Base-by-base conservation (phyloP, 2,888 invertebrate genomes). In the Shargacucullia verbasci region DNA sequence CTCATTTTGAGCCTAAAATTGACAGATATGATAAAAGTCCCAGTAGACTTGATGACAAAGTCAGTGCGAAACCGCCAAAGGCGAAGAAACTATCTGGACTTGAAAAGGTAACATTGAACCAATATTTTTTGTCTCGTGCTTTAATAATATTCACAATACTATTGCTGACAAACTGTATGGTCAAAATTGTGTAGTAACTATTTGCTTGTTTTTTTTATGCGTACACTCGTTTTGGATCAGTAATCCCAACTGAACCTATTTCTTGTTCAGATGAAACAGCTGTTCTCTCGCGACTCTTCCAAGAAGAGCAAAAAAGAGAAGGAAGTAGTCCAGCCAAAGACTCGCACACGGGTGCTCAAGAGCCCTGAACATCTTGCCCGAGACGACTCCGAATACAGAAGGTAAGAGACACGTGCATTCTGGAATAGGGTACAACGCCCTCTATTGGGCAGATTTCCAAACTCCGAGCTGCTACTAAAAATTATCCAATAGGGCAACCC, bases 31-130 rank as follows among this genome's bases (percentile, higher is more conserved):
- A 95, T 15, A 94, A 94, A 77, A 94, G 92, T 82, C 89, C 92
- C 43, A 87, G 88, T 56, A 83, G 92, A 79, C 90, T 90, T 76
- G 94, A 92, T 70, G 94, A 93, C 20, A 95, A 93, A 85, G 80
- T 94, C 61, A 94, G 92, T 88, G 90, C 93, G 70, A 94, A 94
- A 84, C 94, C 95, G 70, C 95, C 95, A 13, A 95, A 95, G 81
- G 94, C 94, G 44, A 96, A 96, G 86, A 96, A 96, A 83, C 91
- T 95, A 76, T 96, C 96, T 87, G 95, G 96, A 79, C 95, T 97
- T 76, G 96, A 96, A 88, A 96, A 96, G 94, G 96, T 96, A 65
- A 3, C 2, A 0, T 20, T 6, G 11, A 11, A 6, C 9, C 10
- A 9, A 10, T 37, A 15, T 14, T 14, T 20, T 14, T 14, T 37